Evolutionary conservation across 2,888 invertebrate genomes (phyloP).

Genomic region (Opisthograptis luteolata): DNA sequence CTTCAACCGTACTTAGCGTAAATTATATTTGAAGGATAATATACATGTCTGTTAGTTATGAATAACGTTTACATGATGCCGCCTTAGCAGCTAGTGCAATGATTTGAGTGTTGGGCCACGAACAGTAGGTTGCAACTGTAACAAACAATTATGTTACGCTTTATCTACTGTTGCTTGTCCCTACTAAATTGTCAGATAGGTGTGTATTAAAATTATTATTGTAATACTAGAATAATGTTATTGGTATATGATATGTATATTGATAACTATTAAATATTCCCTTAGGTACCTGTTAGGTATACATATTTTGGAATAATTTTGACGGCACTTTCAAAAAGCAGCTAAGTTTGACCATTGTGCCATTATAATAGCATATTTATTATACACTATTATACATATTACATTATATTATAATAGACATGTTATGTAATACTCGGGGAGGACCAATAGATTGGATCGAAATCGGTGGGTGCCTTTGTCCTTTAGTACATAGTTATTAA

Average conservation of each 20-base stretch:
- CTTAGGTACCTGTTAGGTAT: slow-evolving; percentile 48
- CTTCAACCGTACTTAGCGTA: slow-evolving; percentile 57
- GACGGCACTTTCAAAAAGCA: slow-evolving; percentile 47
- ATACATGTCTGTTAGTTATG: slow-evolving; percentile 61
- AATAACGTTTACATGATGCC: slow-evolving; percentile 61
- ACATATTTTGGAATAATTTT: slow-evolving; percentile 42
- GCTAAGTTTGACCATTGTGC: slow-evolving; percentile 49
- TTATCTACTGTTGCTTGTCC: slow-evolving; percentile 33
- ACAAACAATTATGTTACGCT: slow-evolving; percentile 6
- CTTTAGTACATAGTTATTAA: slow-evolving; percentile 57
- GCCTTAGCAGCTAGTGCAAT: slow-evolving; percentile 80
- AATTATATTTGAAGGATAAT: slow-evolving; percentile 59
- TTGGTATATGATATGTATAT: slow-evolving; percentile 36
- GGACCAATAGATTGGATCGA: slow-evolving; percentile 66
- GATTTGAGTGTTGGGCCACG: slow-evolving; percentile 38
- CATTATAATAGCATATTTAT: slow-evolving; percentile 47
- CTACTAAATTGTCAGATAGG: slow-evolving; percentile 11
- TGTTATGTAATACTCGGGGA: slow-evolving; percentile 60
- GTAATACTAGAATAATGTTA: slow-evolving; percentile 47
- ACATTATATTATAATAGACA: slow-evolving; percentile 51
- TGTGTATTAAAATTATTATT: slow-evolving; percentile 41
- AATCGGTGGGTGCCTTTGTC: slow-evolving; percentile 69
- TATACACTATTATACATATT: slow-evolving; percentile 44
- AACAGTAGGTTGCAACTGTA: slow-evolving; percentile 9
- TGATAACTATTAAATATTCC: slow-evolving; percentile 37